A percentile compares a stretch with the other conserved stretches of the same genome.
Evolutionary conservation across 2,113 vertebrate species (phyloP).

Genomic region (Centropus unirufus): DNA sequence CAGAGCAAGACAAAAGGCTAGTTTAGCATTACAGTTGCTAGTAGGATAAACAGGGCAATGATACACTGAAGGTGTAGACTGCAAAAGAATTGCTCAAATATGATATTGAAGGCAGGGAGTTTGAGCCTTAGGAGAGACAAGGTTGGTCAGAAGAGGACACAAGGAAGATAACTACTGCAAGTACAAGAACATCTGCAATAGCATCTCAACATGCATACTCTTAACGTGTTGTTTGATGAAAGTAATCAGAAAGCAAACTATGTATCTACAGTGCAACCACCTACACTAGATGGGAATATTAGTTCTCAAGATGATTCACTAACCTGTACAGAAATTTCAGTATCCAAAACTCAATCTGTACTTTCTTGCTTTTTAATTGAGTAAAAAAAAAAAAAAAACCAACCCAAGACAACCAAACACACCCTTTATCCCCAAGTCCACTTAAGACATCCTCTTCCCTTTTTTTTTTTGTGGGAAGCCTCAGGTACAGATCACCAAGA

Average conservation of each 20-base stretch:
- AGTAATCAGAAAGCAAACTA: background rate
- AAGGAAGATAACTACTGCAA: background rate
- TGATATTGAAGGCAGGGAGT: background rate
- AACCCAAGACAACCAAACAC: background rate
- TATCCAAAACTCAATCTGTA: background rate
- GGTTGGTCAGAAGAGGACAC: background rate
- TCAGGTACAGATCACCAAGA: background rate
- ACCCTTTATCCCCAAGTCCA: background rate
- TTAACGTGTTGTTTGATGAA: background rate
- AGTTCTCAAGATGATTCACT: background rate
- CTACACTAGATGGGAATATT: background rate
- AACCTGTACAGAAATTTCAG: background rate
- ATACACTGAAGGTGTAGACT: background rate
- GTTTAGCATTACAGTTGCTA: background rate
- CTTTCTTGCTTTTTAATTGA: background rate
- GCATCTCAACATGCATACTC: background rate
- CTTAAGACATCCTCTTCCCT: background rate
- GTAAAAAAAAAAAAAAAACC: background rate
- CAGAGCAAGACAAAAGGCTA: background rate
- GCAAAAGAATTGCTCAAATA: background rate
- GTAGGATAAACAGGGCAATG: background rate
- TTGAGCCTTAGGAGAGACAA: background rate
- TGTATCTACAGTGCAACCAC: background rate
- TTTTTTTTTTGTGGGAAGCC: background rate
- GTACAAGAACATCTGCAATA: background rate